Base-by-base conservation (phyloP, 2,888 invertebrate species). In the Podabrus alpinus region DNA sequence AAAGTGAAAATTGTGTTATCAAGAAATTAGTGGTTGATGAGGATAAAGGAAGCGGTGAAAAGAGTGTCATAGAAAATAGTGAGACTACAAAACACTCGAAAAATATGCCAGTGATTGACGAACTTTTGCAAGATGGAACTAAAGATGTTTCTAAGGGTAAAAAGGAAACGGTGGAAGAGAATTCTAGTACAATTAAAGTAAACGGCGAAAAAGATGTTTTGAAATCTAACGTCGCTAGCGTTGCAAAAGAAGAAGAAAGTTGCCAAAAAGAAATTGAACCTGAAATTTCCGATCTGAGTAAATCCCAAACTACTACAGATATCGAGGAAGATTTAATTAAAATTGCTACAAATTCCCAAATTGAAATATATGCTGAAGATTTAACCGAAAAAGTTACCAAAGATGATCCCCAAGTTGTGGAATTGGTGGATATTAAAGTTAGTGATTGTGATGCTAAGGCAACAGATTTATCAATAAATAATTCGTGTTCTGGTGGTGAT, bases 21-120 rank as follows among this genome's bases (percentile, higher is more conserved):
- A 64, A 64, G 10, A 64, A 16, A 21, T 9, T 64, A 1, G 13
- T 19, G 16, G n/a, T n/a, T 13, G 9, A 45, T 9, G 45, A 7
- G 4, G 21, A 45, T 45, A 45, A 45, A 45, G 45, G 7, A 2
- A 16, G 19, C 3, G 4, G 9, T 7, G n/a, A 3, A 7, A 13
- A 62, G 25, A 25, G 10, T 62, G 19, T 15, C 24, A 2, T n/a
- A n/a, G n/a, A 11, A 11, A 61, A 1, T 16, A 15, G 25, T 3
- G 62, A 68, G 9, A 7, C n/a, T n/a, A 7, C n/a, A n/a, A 45
- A 45, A n/a, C 24, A 29, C 11, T 15, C 24, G 1, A 73, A 73
- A 68, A 76, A 59, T 66, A 76, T 74, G 73, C 76, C 76, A n/a
- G 67, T 62, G 11, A 76, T 76, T 16, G 72, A 73, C 16, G 69